These are phyloP conservation scores for Coracopsis vasa DNA, from an alignment of 2,113 vertebrate species.

Conservation along the genomic window DNA sequence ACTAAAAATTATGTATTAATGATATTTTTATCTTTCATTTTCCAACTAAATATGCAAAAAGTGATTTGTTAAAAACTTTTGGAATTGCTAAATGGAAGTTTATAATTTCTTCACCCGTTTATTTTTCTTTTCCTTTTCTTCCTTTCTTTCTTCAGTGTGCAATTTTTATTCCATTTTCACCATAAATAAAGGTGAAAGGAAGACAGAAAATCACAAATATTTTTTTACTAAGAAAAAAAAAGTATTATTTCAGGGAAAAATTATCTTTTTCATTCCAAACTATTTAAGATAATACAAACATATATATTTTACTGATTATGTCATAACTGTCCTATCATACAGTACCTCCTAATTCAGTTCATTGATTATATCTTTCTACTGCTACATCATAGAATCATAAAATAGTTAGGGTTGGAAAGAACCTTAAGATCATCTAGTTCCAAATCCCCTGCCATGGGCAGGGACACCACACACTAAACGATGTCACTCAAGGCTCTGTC, in stretches of 20 bases:
- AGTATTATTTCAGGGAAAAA: not conserved
- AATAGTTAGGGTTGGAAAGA: too few relatives aligned
- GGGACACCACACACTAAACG: too few relatives aligned
- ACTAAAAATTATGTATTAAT: not conserved
- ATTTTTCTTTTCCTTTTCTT: accelerated
- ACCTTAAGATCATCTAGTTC: too few relatives aligned
- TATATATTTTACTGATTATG: not conserved
- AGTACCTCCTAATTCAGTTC: not conserved
- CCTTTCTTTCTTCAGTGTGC: not conserved
- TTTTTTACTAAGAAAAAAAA: not conserved
- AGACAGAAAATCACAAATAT: not conserved
- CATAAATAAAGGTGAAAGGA: not conserved
- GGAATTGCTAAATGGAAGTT: not conserved
- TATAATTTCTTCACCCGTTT: accelerated
- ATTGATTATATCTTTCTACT: not conserved
- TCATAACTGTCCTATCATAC: not conserved
- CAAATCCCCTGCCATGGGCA: too few relatives aligned
- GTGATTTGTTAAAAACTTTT: not conserved
- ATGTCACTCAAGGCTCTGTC: too few relatives aligned
- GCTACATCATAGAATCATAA: too few relatives aligned
- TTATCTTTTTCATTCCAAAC: not conserved
- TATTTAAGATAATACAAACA: not conserved
- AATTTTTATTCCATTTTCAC: not conserved
- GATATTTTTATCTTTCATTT: not conserved
- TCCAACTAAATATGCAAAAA: not conserved